Evolutionary conservation across 2,888 invertebrate species (phyloP).

Genomic region (Drosophila sordidula): DNA sequence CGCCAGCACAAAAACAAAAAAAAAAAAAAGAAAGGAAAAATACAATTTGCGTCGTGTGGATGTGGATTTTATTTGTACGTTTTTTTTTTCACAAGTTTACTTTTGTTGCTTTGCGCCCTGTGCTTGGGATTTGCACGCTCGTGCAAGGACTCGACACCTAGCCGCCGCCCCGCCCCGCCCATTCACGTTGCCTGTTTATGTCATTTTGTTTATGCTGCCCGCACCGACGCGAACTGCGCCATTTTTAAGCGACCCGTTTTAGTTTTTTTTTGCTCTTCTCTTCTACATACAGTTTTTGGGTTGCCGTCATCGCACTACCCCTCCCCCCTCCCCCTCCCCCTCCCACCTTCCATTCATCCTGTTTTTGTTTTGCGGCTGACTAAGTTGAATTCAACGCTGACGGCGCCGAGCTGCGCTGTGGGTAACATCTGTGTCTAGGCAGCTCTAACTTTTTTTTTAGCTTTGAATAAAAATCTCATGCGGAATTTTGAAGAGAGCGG

Average conservation of each 20-base stretch:
- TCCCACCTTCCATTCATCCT: not conserved
- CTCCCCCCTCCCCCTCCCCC: not conserved
- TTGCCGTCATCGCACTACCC: slow-evolving; percentile 23
- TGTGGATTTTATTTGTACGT: slow-evolving; percentile 69
- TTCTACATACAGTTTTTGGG: slow-evolving; percentile 13
- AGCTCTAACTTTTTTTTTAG: slow-evolving; percentile 23
- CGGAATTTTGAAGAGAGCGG: not conserved
- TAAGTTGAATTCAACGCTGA: slow-evolving; percentile 61
- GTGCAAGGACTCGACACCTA: slow-evolving; percentile 72
- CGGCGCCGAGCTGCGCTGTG: slow-evolving; percentile 39
- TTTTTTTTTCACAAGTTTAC: slow-evolving; percentile 57
- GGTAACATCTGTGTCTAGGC: slow-evolving; percentile 60
- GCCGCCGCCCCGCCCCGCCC: slow-evolving; percentile 3
- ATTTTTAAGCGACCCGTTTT: slow-evolving; percentile 59
- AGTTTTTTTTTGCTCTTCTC: slow-evolving; percentile 38
- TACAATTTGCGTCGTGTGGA: slow-evolving; percentile 70
- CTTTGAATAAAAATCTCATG: slow-evolving; percentile 48
- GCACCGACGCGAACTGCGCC: slow-evolving; percentile 62
- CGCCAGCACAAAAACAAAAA: slow-evolving; percentile 32
- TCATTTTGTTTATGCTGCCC: slow-evolving; percentile 70
- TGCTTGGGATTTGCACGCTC: slow-evolving; percentile 69
- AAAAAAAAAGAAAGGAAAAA: slow-evolving; percentile 44
- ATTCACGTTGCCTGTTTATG: slow-evolving; percentile 64
- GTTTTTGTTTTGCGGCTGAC: slow-evolving; percentile 52
- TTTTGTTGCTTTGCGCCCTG: slow-evolving; percentile 60